phyloP scores from a whole-genome alignment of 2,888 invertebrate genomes.

The Apotomis turbidana region DNA sequence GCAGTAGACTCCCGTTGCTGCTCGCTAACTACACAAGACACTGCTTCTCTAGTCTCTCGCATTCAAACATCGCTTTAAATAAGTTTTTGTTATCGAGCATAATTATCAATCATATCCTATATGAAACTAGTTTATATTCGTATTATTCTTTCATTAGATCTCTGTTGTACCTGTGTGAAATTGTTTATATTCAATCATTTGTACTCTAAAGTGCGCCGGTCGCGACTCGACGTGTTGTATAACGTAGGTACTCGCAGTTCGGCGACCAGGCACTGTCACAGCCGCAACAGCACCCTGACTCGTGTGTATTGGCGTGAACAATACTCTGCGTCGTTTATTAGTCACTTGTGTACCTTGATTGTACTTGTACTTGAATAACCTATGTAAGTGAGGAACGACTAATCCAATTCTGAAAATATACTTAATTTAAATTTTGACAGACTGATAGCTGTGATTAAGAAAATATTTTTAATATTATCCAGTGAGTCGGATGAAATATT shows the following conservation, averaged over 20 bases:
- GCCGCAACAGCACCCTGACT: constrained; percentile 60
- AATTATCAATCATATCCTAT: constrained; percentile 81
- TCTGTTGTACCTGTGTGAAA: constrained; percentile 83
- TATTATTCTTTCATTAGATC: constrained; percentile 84
- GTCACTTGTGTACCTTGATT: constrained; percentile 83
- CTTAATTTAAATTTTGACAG: constrained; percentile 84
- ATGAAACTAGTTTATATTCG: constrained; percentile 79
- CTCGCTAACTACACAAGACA: constrained; percentile 72
- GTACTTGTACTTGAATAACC: constrained; percentile 76
- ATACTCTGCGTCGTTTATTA: constrained; percentile 81
- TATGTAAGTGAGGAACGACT: constrained; percentile 78
- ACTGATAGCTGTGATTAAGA: constrained; percentile 85
- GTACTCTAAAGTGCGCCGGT: constrained; percentile 72
- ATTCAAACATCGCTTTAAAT: constrained; percentile 74
- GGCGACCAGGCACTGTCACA: constrained; percentile 67
- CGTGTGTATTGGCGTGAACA: constrained; percentile 70
- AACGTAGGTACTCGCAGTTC: constrained; percentile 73
- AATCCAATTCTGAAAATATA: constrained; percentile 83
- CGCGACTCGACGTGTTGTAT: constrained; percentile 68
- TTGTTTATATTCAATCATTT: constrained; percentile 77
- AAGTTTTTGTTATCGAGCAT: constrained; percentile 78
- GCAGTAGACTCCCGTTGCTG: constrained; percentile 79
- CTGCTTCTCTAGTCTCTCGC: constrained; percentile 83
- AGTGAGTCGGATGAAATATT: constrained; percentile 83
- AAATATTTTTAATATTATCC: constrained; percentile 84